Conservation (phyloP, 2,888 invertebrate genomes). For the Vesta saturnalis region DNA sequence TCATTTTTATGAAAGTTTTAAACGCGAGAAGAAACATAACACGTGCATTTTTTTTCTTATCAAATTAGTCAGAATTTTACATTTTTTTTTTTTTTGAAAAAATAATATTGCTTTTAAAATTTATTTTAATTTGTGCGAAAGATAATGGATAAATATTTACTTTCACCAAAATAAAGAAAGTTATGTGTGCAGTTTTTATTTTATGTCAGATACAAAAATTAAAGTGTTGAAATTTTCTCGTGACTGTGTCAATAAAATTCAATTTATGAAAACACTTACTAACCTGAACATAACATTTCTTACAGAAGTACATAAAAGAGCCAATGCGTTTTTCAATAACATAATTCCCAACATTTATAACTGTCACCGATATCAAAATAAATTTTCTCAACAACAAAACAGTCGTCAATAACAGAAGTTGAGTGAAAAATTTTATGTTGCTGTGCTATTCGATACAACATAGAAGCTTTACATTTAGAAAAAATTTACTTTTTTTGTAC, state of each 20-base stretch:
- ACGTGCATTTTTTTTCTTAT: no score
- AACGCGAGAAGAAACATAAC: no score
- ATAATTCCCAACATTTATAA: conserved; percentile 4
- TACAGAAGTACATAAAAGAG: neutral
- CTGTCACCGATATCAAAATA: conserved; percentile 3
- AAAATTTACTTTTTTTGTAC: neutral
- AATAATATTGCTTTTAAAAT: no score
- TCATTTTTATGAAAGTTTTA: no score
- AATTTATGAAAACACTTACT: neutral
- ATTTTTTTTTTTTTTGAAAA: no score
- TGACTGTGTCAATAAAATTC: neutral
- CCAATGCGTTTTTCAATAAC: neutral
- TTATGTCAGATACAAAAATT: neutral
- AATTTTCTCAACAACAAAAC: conserved; percentile 4
- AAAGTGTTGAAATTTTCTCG: neutral
- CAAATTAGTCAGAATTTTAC: no score
- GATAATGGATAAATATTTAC: neutral
- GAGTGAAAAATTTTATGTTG: neutral
- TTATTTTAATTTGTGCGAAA: no score
- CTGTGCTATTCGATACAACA: neutral
- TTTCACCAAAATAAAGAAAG: neutral
- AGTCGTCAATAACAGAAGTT: neutral
- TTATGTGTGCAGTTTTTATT: neutral
- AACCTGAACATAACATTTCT: no score
- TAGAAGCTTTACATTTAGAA: neutral